A percentile compares a stretch with the other conserved stretches of the same genome.
These are phyloP conservation scores for Coregonus clupeaformis DNA, from an alignment of 2,113 vertebrate species.

Conservation along the genomic window DNA sequence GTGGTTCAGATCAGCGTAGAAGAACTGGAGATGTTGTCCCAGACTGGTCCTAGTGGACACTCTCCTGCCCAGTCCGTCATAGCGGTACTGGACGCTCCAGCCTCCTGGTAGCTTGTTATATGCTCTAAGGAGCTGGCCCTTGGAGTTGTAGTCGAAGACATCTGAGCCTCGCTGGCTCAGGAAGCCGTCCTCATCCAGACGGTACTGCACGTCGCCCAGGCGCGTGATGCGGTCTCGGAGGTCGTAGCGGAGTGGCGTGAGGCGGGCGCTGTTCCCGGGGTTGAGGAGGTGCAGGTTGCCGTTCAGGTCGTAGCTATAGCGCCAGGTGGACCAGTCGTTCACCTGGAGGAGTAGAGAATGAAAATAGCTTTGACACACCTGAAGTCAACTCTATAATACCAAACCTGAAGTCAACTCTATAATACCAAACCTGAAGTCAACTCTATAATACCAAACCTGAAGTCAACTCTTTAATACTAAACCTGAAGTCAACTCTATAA, in stretches of 20 bases:
- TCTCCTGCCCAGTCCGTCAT: constrained; percentile 89
- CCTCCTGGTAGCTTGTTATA: constrained; percentile 87
- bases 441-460: no score
- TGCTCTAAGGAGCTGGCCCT: constrained; percentile 89
- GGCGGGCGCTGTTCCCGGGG: constrained; percentile 89
- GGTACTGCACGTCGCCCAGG: constrained; percentile 93
- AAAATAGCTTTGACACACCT: background rate
- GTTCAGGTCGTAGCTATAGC: constrained; percentile 97
- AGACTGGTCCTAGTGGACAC: constrained; percentile 95
- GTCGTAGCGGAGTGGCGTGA: constrained; percentile 94
- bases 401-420: background rate
- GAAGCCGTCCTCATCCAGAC: constrained; percentile 92
- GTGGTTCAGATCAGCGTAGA: constrained; percentile 96
- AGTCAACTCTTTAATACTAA: no score
- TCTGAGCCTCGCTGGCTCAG: constrained; percentile 91
- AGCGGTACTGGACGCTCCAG: constrained; percentile 96
- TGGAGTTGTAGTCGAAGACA: constrained; percentile 97
- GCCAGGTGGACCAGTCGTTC: constrained; percentile 97
- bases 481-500: no score
- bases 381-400: background rate
- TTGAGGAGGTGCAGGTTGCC: constrained; percentile 96
- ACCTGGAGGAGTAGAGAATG: constrained; percentile 56
- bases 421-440: no score
- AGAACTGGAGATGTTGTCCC: constrained; percentile 96
- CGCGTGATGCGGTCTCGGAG: constrained; percentile 94